Base-by-base conservation (phyloP, 2,888 invertebrate species). In the Ochropacha duplaris region DNA sequence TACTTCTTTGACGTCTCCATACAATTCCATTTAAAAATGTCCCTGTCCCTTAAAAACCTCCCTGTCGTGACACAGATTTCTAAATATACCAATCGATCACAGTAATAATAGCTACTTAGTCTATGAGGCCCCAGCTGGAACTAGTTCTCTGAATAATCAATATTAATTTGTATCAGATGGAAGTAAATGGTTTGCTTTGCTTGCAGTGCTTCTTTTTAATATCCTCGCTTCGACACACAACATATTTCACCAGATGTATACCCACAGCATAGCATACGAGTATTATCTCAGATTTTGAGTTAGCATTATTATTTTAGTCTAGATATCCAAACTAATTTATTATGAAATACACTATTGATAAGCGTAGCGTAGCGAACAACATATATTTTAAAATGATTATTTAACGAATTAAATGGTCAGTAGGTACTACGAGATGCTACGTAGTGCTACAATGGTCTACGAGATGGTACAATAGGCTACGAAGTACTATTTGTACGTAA, bases 121-220 rank as follows among this genome's bases (percentile, higher is more conserved):
- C 19, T 39, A 8, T 44, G 9, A 44, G 9, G n/a, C 16, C 44
- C 4, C 19, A 19, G 4, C 36, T 16, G 19, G 2, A 44, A 16
- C 16, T 44, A 9, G 9, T 44, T 44, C 36, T 44, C 2, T 44
- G 44, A 4, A 44, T n/a, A 44, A 44, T 19, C 16, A 39, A 39
- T 39, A 16, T 39, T 16, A 39, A 16, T 39, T 39, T 44, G 19
- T 44, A 44, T 44, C 44, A 19, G 19, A 44, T 44, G 44, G 19
- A 19, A 9, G 9, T 39, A 14, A 36, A 36, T 19, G 9, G 44
- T 44, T 19, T 44, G 4, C 26, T 44, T 49, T 58, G 19, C 19
- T 72, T 69, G 61, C 59, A 72, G 57, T 63, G 69, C 69, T 75
- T 72, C 69, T 68, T 66, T 74, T 70, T 65, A 76, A 76, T 76